phyloP scores from a whole-genome alignment of 2,797 vertebrate genomes.

The Amazona finschi region DNA sequence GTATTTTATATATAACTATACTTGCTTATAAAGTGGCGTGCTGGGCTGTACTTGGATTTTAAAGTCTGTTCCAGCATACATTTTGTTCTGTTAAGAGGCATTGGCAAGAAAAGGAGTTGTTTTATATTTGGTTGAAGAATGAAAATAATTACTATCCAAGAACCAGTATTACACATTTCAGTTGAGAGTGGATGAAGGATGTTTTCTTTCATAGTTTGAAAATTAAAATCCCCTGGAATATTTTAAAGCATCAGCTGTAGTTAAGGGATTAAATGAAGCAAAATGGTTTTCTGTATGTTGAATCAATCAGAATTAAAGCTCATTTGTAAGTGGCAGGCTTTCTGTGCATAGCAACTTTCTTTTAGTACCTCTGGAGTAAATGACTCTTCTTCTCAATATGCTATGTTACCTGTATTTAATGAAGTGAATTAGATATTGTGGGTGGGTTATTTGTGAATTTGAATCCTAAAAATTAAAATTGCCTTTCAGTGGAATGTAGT shows the following conservation, averaged over 20 bases:
- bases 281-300: constrained; percentile 49
- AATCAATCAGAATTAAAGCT: constrained; percentile 69
- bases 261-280: constrained; percentile 63
- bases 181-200: not conserved
- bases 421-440: constrained; percentile 26
- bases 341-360: constrained; percentile 14
- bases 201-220: not conserved
- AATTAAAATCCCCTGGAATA: constrained; percentile 55
- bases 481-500: not conserved
- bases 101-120: not conserved
- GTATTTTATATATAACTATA: not conserved
- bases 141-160: not conserved
- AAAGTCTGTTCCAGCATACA: not conserved
- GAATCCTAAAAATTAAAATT: not conserved
- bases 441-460: constrained; percentile 20
- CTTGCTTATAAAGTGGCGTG: not conserved
- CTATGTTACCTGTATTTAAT: constrained; percentile 26
- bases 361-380: not conserved
- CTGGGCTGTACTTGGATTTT: not conserved
- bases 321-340: constrained; percentile 52
- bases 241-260: constrained; percentile 50
- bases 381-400: constrained; percentile 37
- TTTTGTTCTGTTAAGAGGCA: not conserved
- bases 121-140: not conserved
- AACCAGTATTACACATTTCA: not conserved